Base-by-base conservation (phyloP, 2,797 vertebrate genomes). In the Malacoraja senta region DNA sequence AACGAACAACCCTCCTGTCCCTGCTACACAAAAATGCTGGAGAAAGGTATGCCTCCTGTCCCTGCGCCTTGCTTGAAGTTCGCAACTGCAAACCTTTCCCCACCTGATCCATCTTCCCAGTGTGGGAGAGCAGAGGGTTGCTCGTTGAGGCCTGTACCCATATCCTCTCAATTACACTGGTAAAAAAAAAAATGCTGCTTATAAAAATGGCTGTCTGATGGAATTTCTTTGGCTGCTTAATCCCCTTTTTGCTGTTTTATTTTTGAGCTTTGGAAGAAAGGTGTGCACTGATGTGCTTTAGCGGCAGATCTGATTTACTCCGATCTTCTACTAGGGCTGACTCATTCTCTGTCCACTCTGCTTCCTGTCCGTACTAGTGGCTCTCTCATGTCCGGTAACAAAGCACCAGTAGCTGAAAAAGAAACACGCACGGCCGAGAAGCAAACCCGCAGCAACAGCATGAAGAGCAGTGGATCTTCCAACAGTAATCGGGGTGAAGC, bases 1-100 rank as follows among this genome's bases (percentile, higher is more conserved):
- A 98, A 99, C 97, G 98, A 98, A 98, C 98, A 99, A 98, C 98
- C 98, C 98, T 97, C 95, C 93, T 93, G 32, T 94, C 93, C 93
- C 94, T 94, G 94, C 93, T n/a, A n/a, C n/a, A n/a, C n/a, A n/a
- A n/a, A n/a, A n/a, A n/a, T n/a, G n/a, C n/a, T n/a, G n/a, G n/a
- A n/a, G n/a, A n/a, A n/a, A n/a, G n/a, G n/a, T n/a, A n/a, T n/a
- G n/a, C 98, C 98, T 97, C 95, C 93, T 93, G 32, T 94, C 93
- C 93, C 94, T 94, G 94, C 93, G 93, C 93, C 95, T 93, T 94
- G 93, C 95, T 96, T 96, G 90, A 76, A 44, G 71, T 76, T 29
- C 68, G 76, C 90, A 92, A 29, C 88, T 72, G 88, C 38, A 91
- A 91, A 38, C 44, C 88, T 24, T 72, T 72, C 88, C 72, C 76